Evolutionary conservation across 2,797 vertebrate genomes (phyloP), one percentile per base, ranked within the genome.

Genomic region (Nyctibius grandis): DNA sequence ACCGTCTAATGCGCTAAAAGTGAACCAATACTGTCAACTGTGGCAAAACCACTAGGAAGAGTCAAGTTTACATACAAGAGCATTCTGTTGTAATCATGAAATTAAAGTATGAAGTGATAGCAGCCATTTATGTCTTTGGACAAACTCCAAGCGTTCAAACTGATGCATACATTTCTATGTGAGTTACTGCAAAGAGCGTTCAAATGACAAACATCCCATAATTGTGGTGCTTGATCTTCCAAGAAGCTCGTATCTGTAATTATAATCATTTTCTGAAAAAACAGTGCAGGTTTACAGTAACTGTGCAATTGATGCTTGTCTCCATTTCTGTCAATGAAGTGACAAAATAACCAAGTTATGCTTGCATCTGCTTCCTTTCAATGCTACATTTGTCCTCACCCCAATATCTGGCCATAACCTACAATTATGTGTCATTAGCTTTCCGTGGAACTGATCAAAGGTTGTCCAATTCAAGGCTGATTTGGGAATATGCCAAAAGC

Each of bases 181-280:
- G 84, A 91, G 47, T 42, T 94, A 61, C 65, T 88, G 45, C 60
- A 47, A 79, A 59, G 67, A 76, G 59, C 0, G 7, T 59, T 93
- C 61, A 42, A 90, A 61, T 88, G 48, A 81, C 76, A 96, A 95
- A 79, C 50, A 90, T 56, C 70, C 38, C 65, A 36, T 95, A 94
- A 88, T 69, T 93, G 69, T 53, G 14, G 61, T 54, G 64, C 57
- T 91, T 8, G 2, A 74, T 85, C 72, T 82, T 80, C 86, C 68
- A 83, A 91, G 72, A 80, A 60, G 60, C 57, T 93, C 6, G 0
- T 83, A 88, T 73, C 85, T 96, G 10, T 95, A 91, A 90, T 94
- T 91, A 95, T 34, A 92, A 78, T 63, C 47, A 84, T 69, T 90
- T 78, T 59, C 50, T 89, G 50, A 89, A 63, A 77, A 91, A 88